These are phyloP conservation scores for Hemithea aestivaria DNA, from an alignment of 2,888 invertebrate species.

Conservation along the genomic window DNA sequence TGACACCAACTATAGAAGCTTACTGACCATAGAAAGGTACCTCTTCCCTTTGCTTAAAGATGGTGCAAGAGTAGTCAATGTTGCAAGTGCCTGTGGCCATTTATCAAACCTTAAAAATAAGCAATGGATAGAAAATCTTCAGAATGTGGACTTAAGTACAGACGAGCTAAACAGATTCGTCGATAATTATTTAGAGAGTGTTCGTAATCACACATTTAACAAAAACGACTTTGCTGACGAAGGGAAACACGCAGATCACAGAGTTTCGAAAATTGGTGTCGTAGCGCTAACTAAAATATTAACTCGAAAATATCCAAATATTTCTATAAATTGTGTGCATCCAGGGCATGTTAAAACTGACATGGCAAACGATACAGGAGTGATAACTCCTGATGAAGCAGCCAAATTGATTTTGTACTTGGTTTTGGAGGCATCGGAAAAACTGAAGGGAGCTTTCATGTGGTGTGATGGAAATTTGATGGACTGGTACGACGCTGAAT, in stretches of 20 bases:
- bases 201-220: slow-evolving; percentile 60
- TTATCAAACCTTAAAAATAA: slow-evolving; percentile 62
- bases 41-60: slow-evolving; percentile 84
- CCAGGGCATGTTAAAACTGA: slow-evolving; percentile 63
- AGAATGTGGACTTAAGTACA: slow-evolving; percentile 46
- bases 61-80: slow-evolving; percentile 86
- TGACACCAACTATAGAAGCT: slow-evolving; percentile 59
- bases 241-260: slow-evolving; percentile 67
- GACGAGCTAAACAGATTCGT: slow-evolving; percentile 61
- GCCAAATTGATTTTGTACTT: slow-evolving; percentile 79
- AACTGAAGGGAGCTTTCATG: slow-evolving; percentile 82
- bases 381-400: slow-evolving; percentile 79
- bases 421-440: slow-evolving; percentile 79
- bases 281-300: slow-evolving; percentile 62
- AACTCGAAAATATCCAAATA: slow-evolving; percentile 56
- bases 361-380: slow-evolving; percentile 74
- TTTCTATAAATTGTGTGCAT: slow-evolving; percentile 64
- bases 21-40: slow-evolving; percentile 57
- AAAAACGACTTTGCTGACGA: slow-evolving; percentile 64
- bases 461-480: slow-evolving; percentile 80
- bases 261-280: slow-evolving; percentile 63
- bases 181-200: slow-evolving; percentile 58
- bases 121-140: slow-evolving; percentile 51
- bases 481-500: slow-evolving; percentile 78
- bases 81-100: slow-evolving; percentile 77